phyloP scores from a whole-genome alignment of 2,888 invertebrate species.

The Phorcus lineatus region DNA sequence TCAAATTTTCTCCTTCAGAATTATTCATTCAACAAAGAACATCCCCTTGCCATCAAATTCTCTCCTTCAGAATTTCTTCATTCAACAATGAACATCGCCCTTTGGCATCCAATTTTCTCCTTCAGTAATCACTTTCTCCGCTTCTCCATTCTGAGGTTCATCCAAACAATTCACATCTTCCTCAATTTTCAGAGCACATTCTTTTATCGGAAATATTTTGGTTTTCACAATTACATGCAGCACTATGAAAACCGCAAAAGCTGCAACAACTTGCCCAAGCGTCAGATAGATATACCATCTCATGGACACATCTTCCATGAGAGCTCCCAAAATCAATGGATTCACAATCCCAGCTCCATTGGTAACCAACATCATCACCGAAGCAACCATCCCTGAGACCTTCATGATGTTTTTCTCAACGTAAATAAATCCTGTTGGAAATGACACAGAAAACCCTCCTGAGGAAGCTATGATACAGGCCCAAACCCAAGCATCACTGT shows the following conservation, averaged over 20 bases:
- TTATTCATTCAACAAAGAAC: too few species aligned
- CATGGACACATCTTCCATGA: neutral
- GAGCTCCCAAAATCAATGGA: neutral
- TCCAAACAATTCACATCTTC: too few species aligned
- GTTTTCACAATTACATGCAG: neutral
- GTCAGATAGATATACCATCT: neutral
- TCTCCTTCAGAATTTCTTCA: too few species aligned
- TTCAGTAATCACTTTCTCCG: too few species aligned
- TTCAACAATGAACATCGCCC: too few species aligned
- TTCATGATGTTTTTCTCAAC: neutral
- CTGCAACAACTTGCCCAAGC: neutral
- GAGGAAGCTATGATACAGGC: neutral
- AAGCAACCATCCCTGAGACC: neutral
- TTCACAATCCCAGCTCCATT: neutral
- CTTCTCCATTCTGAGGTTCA: too few species aligned
- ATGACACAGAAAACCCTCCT: neutral
- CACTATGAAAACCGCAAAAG: neutral
- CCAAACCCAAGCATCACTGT: neutral
- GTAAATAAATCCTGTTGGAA: neutral
- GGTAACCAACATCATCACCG: neutral
- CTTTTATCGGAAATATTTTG: too few species aligned
- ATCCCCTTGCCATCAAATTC: too few species aligned
- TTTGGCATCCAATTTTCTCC: too few species aligned
- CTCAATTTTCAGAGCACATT: too few species aligned
- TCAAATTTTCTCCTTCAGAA: too few species aligned